Evolutionary conservation across 2,888 invertebrate species (phyloP).

Genomic region (Drosophila anomalata): DNA sequence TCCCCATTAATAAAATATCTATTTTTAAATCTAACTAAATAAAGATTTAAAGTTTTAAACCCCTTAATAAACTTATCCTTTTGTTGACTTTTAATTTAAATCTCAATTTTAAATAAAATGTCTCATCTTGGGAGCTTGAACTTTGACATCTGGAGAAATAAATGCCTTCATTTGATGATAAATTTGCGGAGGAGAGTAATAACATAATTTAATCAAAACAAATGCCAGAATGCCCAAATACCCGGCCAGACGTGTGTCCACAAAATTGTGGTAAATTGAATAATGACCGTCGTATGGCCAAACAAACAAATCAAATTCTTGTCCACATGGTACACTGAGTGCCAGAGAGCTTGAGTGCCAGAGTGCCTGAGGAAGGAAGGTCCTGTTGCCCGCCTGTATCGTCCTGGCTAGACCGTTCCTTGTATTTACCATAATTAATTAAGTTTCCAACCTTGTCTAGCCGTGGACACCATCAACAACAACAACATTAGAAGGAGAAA

Average conservation of each 20-base stretch:
- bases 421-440: slow-evolving; percentile 39
- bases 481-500: slow-evolving; percentile 15
- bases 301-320: slow-evolving; percentile 34
- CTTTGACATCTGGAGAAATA: not conserved
- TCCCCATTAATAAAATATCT: no score
- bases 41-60: no score
- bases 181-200: not conserved
- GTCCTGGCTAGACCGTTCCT: slow-evolving; percentile 8
- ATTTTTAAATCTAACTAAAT: no score
- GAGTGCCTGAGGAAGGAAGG: not conserved
- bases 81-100: not conserved
- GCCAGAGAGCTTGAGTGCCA: not conserved
- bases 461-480: slow-evolving; percentile 10
- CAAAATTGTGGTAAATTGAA: slow-evolving; percentile 28
- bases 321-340: not conserved
- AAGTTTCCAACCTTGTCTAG: slow-evolving; percentile 31
- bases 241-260: not conserved
- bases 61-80: no score
- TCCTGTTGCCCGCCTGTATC: not conserved
- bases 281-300: slow-evolving; percentile 21
- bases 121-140: not conserved
- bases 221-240: slow-evolving; percentile 9
- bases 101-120: not conserved
- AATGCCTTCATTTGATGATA: not conserved
- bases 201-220: slow-evolving; percentile 15